Evolutionary conservation across 1,140 invertebrate species (phyloP), one percentile per base, ranked within the genome.

Genomic region (Dufourea novaeangliae): DNA sequence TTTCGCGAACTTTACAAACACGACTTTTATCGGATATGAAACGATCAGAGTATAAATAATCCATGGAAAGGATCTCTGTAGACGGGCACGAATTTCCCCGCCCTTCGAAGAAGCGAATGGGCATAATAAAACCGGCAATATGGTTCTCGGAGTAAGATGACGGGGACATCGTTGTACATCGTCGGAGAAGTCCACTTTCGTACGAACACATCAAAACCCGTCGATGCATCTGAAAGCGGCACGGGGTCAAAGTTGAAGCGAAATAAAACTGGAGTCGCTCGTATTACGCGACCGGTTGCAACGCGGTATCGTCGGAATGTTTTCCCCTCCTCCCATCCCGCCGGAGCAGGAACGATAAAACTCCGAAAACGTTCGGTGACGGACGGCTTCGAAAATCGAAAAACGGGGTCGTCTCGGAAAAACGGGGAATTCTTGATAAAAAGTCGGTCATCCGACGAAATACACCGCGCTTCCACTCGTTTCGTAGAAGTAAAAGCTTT

Each of bases 241-340:
- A 14, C 25, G 14, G 3, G 34, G 20, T 54, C 59, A 25, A 32
- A 67, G 50, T 74, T 46, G 37, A 22, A 17, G 32, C 46, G 32
- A 44, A 72, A 74, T 74, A 74, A 74, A 74, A 74, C 39, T 56
- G 25, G 17, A 29, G 34, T 11, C 14, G 5, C 22, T 34, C 20
- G 25, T 66, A 34, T 73, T 32, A 25, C 46, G 25, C 34, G 44
- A 29, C 20, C 46, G 37, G 50, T 39, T 66, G 61, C 52, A 66
- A 66, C 71, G 25, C n/a, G n/a, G n/a, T 74, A 66, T 44, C 27
- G 37, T 20, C 8, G 0, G 14, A 54, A 39, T 66, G 39, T 20
- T n/a, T n/a, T n/a, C n/a, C n/a, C n/a, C n/a, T n/a, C n/a, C n/a
- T n/a, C n/a, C n/a, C n/a, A n/a, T n/a, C n/a, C n/a, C n/a, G n/a